phyloP scores from a whole-genome alignment of 2,113 vertebrate species.

The Zingel zingel region DNA sequence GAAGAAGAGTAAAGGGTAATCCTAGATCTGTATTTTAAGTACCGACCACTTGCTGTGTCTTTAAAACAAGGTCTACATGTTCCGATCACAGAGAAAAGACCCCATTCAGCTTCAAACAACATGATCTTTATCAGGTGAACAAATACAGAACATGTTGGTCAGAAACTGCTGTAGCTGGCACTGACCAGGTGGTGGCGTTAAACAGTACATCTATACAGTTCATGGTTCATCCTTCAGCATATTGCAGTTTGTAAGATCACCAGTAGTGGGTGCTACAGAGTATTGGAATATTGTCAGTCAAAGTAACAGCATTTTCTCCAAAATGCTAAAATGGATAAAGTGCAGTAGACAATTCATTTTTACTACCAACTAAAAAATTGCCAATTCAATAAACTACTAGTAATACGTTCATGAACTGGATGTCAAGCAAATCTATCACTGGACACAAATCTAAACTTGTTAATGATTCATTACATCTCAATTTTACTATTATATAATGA shows the following conservation, averaged over 20 bases:
- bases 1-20: constrained; percentile 37
- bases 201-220: constrained; percentile 36
- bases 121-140: constrained; percentile 2
- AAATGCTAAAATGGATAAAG: constrained; percentile 80
- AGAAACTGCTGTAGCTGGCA: constrained; percentile 17
- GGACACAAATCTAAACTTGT: constrained; percentile 66
- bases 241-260: constrained; percentile 54
- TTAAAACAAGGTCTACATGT: constrained; percentile 29
- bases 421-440: constrained; percentile 62
- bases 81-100: constrained; percentile 30
- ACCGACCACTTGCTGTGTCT: constrained; percentile 18
- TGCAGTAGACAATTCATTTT: constrained; percentile 68
- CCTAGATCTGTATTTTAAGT: constrained; percentile 1
- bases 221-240: constrained; percentile 52
- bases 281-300: constrained; percentile 47
- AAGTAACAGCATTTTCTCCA: constrained; percentile 61
- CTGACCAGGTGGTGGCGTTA: constrained; percentile 32
- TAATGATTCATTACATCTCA: constrained; percentile 64
- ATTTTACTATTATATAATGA: constrained; percentile 47
- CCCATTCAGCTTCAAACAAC: constrained; percentile 37
- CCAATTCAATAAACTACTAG: constrained; percentile 64
- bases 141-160: constrained; percentile 25
- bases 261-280: constrained; percentile 59
- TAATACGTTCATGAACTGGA: constrained; percentile 69
- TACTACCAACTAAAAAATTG: constrained; percentile 58